Percentiles rank a stretch among this genome's conserved stretches.
Conservation (phyloP, 2,113 vertebrate genomes). For the Phocoena sinus region DNA sequence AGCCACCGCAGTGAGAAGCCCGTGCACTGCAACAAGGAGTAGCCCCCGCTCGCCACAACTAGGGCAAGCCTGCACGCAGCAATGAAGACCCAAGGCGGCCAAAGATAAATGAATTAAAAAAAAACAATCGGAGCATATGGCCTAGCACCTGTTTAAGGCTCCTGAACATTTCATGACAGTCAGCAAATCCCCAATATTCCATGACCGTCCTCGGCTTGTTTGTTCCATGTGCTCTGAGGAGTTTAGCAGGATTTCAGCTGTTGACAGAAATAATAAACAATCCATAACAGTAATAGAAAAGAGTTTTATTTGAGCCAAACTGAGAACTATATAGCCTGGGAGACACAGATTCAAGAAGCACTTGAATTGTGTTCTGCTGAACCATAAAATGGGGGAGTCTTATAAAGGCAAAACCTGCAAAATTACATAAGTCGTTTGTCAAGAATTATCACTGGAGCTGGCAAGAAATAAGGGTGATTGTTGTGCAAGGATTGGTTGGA, state of each 20-base stretch:
- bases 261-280: not conserved
- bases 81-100: too few relatives aligned
- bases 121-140: not conserved
- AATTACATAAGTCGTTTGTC: not conserved
- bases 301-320: not conserved
- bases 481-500: not conserved
- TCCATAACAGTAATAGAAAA: not conserved
- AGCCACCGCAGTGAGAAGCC: too few relatives aligned
- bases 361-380: too few relatives aligned
- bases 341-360: not conserved
- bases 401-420: not conserved
- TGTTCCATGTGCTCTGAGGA: not conserved
- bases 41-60: too few relatives aligned
- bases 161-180: not conserved
- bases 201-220: not conserved
- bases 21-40: too few relatives aligned
- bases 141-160: not conserved
- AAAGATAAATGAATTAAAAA: too few relatives aligned
- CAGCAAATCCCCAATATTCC: not conserved
- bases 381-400: not conserved
- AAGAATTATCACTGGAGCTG: not conserved
- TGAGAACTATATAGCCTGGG: not conserved
- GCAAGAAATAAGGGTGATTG: not conserved
- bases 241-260: not conserved
- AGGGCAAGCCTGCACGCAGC: too few relatives aligned